A percentile compares a stretch with the other conserved stretches of the same genome.
Evolutionary conservation across 2,113 vertebrate species (phyloP).

Genomic region (Pomatostomus ruficeps): DNA sequence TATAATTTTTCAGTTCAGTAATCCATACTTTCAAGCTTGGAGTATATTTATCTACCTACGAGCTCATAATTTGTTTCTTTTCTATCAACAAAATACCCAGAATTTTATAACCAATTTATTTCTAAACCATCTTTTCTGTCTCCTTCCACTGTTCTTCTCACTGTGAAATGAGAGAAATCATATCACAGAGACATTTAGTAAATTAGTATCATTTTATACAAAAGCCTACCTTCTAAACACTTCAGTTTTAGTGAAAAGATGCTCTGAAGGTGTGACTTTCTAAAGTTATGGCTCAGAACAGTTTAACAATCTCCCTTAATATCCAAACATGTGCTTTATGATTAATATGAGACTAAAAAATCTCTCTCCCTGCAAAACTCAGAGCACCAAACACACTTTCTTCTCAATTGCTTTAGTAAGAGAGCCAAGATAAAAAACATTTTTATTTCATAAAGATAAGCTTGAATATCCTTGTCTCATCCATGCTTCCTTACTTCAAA

Average conservation of each 20-base stretch:
- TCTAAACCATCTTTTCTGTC: background rate
- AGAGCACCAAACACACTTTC: background rate
- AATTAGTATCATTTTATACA: background rate
- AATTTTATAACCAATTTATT: background rate
- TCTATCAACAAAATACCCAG: background rate
- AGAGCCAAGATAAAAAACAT: background rate
- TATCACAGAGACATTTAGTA: background rate
- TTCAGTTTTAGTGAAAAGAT: background rate
- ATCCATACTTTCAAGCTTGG: background rate
- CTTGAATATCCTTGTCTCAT: background rate
- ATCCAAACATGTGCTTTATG: background rate
- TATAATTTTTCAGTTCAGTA: conserved; percentile 50
- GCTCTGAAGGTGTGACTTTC: background rate
- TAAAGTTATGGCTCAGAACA: background rate
- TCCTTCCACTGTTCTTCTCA: background rate
- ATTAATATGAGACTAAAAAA: background rate
- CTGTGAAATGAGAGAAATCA: background rate
- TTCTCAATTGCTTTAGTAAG: background rate
- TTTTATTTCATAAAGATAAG: background rate
- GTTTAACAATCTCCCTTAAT: background rate
- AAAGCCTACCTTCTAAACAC: background rate
- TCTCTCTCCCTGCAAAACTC: background rate
- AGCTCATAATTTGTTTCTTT: conserved; percentile 1
- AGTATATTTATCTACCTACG: background rate
- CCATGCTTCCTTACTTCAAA: background rate